Evolutionary conservation across 2,113 vertebrate genomes (phyloP).

Genomic region (Centrocercus urophasianus): DNA sequence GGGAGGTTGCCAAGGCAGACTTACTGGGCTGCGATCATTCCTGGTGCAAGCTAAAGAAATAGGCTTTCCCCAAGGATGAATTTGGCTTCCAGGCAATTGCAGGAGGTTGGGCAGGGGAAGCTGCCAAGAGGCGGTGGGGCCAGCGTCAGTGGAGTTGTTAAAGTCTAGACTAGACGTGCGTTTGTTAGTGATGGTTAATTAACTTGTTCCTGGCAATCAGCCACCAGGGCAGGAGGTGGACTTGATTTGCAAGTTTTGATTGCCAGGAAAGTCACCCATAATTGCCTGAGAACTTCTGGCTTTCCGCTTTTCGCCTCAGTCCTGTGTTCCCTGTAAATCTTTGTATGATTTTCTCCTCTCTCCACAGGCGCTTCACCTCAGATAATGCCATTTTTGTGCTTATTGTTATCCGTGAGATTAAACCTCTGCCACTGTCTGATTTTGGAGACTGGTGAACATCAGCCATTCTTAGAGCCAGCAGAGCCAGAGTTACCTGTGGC

Average conservation of each 20-base stretch:
- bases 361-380: neutral
- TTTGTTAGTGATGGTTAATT: conserved; percentile 56
- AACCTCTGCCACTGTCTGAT: neutral
- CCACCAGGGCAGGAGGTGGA: conserved; percentile 26
- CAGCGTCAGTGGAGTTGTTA: neutral
- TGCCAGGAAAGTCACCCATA: conserved; percentile 30
- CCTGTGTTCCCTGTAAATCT: neutral
- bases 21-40: neutral
- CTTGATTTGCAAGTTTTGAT: conserved; percentile 24
- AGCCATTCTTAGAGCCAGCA: neutral
- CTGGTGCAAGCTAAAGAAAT: neutral
- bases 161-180: neutral
- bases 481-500: neutral
- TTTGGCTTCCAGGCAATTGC: neutral
- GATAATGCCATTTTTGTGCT: neutral
- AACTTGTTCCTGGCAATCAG: conserved; percentile 56
- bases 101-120: neutral
- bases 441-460: neutral
- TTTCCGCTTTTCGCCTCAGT: conserved; percentile 10
- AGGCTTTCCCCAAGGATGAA: neutral
- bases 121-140: conserved; percentile 35
- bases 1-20: neutral
- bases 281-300: neutral
- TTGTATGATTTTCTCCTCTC: neutral
- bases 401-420: neutral